Conservation (phyloP, 1,140 invertebrate species). For the Pogonognathellus flavescens region DNA sequence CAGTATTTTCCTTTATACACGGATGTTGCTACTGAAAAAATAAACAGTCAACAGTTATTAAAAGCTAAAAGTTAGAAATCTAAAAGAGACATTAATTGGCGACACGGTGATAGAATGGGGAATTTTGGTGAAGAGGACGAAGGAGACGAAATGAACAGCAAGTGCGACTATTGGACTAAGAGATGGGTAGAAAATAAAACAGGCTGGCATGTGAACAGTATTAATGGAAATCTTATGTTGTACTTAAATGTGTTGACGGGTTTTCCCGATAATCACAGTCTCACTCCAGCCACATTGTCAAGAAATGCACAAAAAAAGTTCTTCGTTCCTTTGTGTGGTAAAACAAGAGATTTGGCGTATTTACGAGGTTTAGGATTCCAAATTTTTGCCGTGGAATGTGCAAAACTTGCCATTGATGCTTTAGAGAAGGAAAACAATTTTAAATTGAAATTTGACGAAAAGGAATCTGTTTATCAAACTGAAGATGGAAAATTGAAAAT, state of each 20-base stretch:
- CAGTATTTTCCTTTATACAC: no score
- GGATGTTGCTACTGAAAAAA: no score
- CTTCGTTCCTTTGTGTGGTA: constrained; percentile 57
- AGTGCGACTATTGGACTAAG: constrained; percentile 13
- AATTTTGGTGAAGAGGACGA: no score
- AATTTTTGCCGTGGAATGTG: constrained; percentile 66
- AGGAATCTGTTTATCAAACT: constrained; percentile 55
- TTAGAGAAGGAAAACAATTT: constrained; percentile 59
- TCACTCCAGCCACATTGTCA: not conserved
- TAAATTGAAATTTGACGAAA: constrained; percentile 50
- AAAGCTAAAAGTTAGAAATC: no score
- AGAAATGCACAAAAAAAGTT: constrained; percentile 54
- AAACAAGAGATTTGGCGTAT: constrained; percentile 45
- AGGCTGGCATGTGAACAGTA: not conserved
- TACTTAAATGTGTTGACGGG: constrained; percentile 23
- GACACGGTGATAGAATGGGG: no score
- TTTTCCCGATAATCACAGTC: not conserved
- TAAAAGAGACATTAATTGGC: no score
- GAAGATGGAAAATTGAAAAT: constrained; percentile 62
- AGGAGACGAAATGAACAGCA: not conserved
- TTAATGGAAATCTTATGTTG: constrained; percentile 12
- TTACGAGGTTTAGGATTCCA: constrained; percentile 27
- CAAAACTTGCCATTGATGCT: constrained; percentile 58
- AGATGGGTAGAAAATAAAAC: constrained; percentile 18
- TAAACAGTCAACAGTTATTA: no score